Conservation (phyloP, 2,888 invertebrate species). For the Dolomedes plantarius region DNA sequence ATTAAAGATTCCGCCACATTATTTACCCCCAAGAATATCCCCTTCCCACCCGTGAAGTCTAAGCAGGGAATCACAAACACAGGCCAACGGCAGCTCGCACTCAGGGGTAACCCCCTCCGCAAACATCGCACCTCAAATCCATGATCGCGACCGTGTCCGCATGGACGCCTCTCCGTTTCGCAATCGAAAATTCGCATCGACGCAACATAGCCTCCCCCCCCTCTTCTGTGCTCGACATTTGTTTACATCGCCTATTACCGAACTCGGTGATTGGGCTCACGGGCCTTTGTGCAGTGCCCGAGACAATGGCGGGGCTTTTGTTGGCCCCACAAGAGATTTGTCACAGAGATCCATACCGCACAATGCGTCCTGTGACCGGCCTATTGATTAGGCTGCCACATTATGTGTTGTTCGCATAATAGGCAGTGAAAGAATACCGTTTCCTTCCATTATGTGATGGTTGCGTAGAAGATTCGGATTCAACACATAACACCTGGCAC, state of each 20-base stretch:
- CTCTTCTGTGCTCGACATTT: slow-evolving; percentile 55
- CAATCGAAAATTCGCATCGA: slow-evolving; percentile 56
- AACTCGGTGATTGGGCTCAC: slow-evolving; percentile 65
- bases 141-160: background rate
- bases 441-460: slow-evolving; percentile 36
- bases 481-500: slow-evolving; percentile 47
- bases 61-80: background rate
- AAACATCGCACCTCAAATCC: slow-evolving; percentile 26
- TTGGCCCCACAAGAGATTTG: slow-evolving; percentile 61
- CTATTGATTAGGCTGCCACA: slow-evolving; percentile 64
- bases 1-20: background rate
- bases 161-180: slow-evolving; percentile 13
- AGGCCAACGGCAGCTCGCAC: background rate
- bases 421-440: slow-evolving; percentile 59
- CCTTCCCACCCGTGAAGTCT: background rate
- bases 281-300: slow-evolving; percentile 42
- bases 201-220: background rate
- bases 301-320: slow-evolving; percentile 33
- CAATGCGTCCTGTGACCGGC: slow-evolving; percentile 60
- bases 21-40: background rate
- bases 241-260: slow-evolving; percentile 70
- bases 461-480: slow-evolving; percentile 14
- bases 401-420: slow-evolving; percentile 67
- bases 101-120: background rate
- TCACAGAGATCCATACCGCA: slow-evolving; percentile 56